Base-by-base conservation (phyloP, 2,797 vertebrate genomes). In the Decapterus maruadsi region DNA sequence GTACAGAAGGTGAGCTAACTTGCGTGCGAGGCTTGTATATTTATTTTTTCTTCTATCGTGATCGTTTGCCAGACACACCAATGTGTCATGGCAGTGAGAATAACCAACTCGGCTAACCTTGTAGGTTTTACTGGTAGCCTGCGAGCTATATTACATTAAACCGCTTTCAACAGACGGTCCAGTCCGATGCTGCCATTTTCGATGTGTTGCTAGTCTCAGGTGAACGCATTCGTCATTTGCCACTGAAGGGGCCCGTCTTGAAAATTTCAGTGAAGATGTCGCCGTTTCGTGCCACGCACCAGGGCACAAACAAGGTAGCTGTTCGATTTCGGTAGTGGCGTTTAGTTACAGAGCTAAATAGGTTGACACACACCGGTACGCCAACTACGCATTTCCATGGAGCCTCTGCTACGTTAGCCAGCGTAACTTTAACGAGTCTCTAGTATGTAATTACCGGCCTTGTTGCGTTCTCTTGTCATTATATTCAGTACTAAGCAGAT, bases 351-450 rank as follows among this genome's bases (percentile, higher is more conserved):
- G 13, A 63, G 77, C 73, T 82, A 57, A 79, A 85, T 63, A 82
- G 82, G 71, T 83, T 88, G 84, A 26, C 26, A 87, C 82, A 90
- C 77, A 89, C 90, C 89, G 86, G 89, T 90, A 89, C 84, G 85
- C 76, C 80, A 93, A 92, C 93, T 94, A 93, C 94, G 93, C 92
- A 94, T 94, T 94, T 94, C 85, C 85, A 82, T 90, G 81, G 80
- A 88, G 75, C 72, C 76, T 77, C 38, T 88, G 90, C 89, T 90
- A 86, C 82, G 79, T 85, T 94, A 90, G 90, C 89, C 43, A 43
- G 22, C 80, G 77, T 87, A 89, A 91, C 84, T 89, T 88, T 73
- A 76, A 14, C 56, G 31, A 72, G 42, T 67, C 54, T 59, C 29
- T 59, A 72, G 46, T 77, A 26, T 70, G 68, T 60, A 46, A 48